These are phyloP conservation scores for Atta texana DNA, from an alignment of 1,140 invertebrate genomes.

Conservation along the genomic window DNA sequence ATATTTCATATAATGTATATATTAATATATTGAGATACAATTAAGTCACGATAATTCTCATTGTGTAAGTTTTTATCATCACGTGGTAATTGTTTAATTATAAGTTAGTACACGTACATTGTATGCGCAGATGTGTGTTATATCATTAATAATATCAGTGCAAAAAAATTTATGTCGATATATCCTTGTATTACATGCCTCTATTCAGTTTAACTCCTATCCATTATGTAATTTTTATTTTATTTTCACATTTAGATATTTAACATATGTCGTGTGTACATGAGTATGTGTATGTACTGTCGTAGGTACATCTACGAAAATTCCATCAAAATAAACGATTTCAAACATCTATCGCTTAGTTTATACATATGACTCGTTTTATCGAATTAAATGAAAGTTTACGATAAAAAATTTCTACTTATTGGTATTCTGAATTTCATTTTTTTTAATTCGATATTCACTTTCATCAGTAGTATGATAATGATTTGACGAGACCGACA, in stretches of 20 bases:
- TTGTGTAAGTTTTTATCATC: slow-evolving; percentile 64
- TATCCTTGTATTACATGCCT: background rate
- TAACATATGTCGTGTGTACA: slow-evolving; percentile 25
- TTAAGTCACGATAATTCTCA: slow-evolving; percentile 63
- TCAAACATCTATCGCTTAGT: background rate
- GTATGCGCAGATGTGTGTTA: slow-evolving; percentile 5
- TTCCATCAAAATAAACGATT: slow-evolving; percentile 46
- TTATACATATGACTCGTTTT: too few species aligned
- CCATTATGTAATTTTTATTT: slow-evolving; percentile 36
- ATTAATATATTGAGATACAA: slow-evolving; percentile 60
- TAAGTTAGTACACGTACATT: slow-evolving; percentile 26
- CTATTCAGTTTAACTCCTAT: background rate
- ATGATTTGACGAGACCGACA: too few species aligned
- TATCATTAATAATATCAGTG: slow-evolving; percentile 9
- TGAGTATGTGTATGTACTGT: slow-evolving; percentile 25
- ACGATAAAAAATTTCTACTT: too few species aligned
- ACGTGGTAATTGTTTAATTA: slow-evolving; percentile 44
- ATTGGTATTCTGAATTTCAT: too few species aligned
- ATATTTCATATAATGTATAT: slow-evolving; percentile 69
- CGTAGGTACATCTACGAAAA: background rate
- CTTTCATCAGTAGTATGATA: too few species aligned
- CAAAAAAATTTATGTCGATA: slow-evolving; percentile 34
- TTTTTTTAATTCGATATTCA: too few species aligned
- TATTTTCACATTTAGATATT: slow-evolving; percentile 16
- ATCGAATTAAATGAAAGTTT: too few species aligned